Evolutionary conservation across 2,113 vertebrate genomes (phyloP), one percentile per base, ranked within the genome.

Genomic region (Neodon shergylaensis): DNA sequence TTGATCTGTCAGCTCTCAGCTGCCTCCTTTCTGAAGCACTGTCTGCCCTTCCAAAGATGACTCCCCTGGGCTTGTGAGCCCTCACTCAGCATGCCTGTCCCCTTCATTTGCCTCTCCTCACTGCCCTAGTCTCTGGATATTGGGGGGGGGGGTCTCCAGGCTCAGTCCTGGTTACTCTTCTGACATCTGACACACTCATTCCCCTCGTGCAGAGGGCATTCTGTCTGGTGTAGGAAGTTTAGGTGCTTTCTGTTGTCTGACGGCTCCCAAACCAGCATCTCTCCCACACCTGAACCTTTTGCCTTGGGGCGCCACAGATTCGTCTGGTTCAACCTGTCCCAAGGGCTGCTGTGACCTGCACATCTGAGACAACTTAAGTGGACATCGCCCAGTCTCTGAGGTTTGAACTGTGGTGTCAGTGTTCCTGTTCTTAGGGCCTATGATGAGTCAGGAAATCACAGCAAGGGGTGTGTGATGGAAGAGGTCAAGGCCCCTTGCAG

Each of bases 391-490:
- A 5, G 44, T 14, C 63, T 86, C 72, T 36, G 73, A 58, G 63
- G 74, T 76, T 93, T 11, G 16, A 65, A 42, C 61, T n/a, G n/a
- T 66, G 17, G 22, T 4, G 24, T 39, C 22, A 19, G 49, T 63
- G 33, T 5, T 31, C 44, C 49, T 54, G 72, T 36, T 52, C n/a
- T 52, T 52, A 39, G 44, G 33, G 10, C 36, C 70, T 65, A 39
- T 7, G 36, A 47, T 24, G 11, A 78, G 47, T 63, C 61, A 68
- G 36, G 33, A 78, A 31, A 87, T 42, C 91, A 42, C 1, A 17
- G 12, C 0, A 4, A 39, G n/a, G 76, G 21, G 7, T 13, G 21
- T 0, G 39, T 10, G 19, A 31, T 5, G 10, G 39, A 21, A 42
- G 33, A 17, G 54, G 5, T n/a, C 17, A 33, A 86, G 39, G 83